These are phyloP conservation scores for Endomychus coccineus DNA, from an alignment of 2,888 invertebrate genomes.

Conservation along the genomic window DNA sequence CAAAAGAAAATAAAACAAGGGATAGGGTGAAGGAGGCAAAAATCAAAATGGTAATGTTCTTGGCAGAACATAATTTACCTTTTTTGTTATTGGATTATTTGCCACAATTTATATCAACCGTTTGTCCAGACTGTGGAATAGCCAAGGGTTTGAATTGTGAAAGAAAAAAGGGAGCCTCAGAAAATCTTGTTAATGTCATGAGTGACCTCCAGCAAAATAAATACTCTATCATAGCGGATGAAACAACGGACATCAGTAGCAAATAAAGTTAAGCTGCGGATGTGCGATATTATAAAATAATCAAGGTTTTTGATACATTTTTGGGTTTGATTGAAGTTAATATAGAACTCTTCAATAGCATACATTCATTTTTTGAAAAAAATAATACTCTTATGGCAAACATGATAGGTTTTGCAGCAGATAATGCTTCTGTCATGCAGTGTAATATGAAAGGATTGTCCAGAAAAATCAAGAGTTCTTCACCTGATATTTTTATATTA, in stretches of 20 bases:
- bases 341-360: slow-evolving; percentile 2
- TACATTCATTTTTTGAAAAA: slow-evolving; percentile 1
- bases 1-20: neutral
- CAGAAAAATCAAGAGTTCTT: slow-evolving; percentile 5
- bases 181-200: slow-evolving; percentile 1
- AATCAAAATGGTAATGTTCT: slow-evolving; percentile 5
- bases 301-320: slow-evolving; percentile 3
- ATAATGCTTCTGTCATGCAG: slow-evolving; percentile 7
- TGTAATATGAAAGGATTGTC: slow-evolving; percentile 3
- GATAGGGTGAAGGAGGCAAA: slow-evolving; percentile 2
- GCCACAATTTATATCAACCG: slow-evolving; percentile 3
- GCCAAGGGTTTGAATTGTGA: slow-evolving; percentile 4
- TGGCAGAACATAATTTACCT: slow-evolving; percentile 8
- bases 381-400: slow-evolving; percentile 1
- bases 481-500: slow-evolving; percentile 5
- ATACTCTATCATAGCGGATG: slow-evolving; percentile 5
- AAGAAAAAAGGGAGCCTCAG: slow-evolving; percentile 6
- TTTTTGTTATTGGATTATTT: slow-evolving; percentile 6
- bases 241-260: slow-evolving; percentile 4
- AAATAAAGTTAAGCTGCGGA: slow-evolving; percentile 2
- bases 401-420: slow-evolving; percentile 8
- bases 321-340: slow-evolving; percentile 4
- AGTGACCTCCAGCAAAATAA: slow-evolving; percentile 1
- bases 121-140: slow-evolving; percentile 5
- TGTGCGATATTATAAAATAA: slow-evolving; percentile 3